Percentiles rank a stretch among this genome's conserved stretches.
phyloP scores from a whole-genome alignment of 2,888 invertebrate species.

The Drosophila falleni region DNA sequence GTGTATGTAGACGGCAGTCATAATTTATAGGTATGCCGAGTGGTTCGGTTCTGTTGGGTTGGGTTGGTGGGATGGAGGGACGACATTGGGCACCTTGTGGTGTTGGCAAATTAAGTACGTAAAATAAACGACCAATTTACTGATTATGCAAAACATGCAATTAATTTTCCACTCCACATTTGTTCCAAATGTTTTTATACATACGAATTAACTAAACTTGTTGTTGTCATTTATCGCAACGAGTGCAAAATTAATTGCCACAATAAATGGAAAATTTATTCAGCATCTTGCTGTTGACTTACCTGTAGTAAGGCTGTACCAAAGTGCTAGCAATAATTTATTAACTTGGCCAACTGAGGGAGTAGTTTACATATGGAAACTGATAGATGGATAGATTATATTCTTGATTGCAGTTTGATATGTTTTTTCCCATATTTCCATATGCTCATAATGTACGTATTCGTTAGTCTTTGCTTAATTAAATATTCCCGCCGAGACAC shows the following conservation, averaged over 20 bases:
- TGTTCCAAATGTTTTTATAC: constrained; percentile 51
- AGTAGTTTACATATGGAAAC: not conserved
- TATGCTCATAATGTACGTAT: not conserved
- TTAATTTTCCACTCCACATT: constrained; percentile 73
- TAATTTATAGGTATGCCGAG: constrained; percentile 66
- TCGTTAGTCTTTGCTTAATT: constrained; percentile 6
- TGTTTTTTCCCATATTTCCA: not conserved
- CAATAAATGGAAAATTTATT: constrained; percentile 63
- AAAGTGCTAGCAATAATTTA: constrained; percentile 38
- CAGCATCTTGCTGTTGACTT: constrained; percentile 33
- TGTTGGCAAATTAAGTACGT: constrained; percentile 75
- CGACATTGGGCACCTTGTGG: constrained; percentile 32
- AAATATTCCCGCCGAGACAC: not conserved
- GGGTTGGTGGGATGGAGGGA: not conserved
- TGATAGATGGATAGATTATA: not conserved
- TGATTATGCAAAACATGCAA: constrained; percentile 83
- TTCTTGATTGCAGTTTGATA: not conserved
- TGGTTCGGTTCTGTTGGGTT: constrained; percentile 17
- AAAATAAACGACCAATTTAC: constrained; percentile 82
- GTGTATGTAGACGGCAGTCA: constrained; percentile 43
- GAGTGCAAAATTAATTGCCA: constrained; percentile 68
- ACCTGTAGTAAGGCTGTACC: constrained; percentile 6
- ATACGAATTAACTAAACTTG: constrained; percentile 43
- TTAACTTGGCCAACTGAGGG: constrained; percentile 6
- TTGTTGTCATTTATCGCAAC: constrained; percentile 63